Conservation (phyloP, 1,140 invertebrate genomes). For the Solenopsis invicta region DNA sequence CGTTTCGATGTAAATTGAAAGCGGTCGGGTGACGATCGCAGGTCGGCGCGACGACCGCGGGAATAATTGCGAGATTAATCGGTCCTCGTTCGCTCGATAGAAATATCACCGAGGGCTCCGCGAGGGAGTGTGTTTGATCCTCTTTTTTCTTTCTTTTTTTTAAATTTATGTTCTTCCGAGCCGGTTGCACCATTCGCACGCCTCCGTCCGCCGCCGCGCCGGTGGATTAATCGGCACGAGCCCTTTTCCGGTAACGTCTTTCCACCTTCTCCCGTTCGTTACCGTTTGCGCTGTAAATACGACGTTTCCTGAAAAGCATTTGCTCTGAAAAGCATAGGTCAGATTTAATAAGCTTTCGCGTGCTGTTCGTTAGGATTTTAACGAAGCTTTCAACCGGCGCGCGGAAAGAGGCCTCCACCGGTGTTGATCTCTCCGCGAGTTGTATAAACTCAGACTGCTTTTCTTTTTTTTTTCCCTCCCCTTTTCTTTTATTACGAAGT, state of each 20-base stretch:
- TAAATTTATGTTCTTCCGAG: constrained; percentile 5
- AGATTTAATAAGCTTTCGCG: constrained; percentile 59
- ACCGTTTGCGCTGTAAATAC: constrained; percentile 60
- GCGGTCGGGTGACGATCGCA: constrained; percentile 14
- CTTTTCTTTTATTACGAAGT: background rate
- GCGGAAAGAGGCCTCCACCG: constrained; percentile 16
- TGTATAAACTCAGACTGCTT: background rate
- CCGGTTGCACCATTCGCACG: background rate
- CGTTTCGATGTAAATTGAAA: constrained; percentile 67
- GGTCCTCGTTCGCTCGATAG: constrained; percentile 10
- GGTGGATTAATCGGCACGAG: constrained; percentile 44
- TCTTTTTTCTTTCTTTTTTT: background rate
- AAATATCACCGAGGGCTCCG: constrained; percentile 16
- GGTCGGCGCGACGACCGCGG: constrained; percentile 5
- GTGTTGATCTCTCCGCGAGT: constrained; percentile 14
- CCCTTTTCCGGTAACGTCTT: constrained; percentile 34
- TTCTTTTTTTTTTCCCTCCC: background rate
- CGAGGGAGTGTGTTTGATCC: constrained; percentile 1
- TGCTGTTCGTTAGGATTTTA: constrained; percentile 60
- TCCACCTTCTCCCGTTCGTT: constrained; percentile 52
- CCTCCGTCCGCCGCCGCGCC: too few species aligned
- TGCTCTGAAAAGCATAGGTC: constrained; percentile 50
- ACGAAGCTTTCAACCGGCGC: constrained; percentile 49
- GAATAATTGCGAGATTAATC: constrained; percentile 61
- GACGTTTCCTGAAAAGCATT: constrained; percentile 43